Evolutionary conservation across 2,113 vertebrate genomes (phyloP).

Genomic region (Paradoxurus hermaphroditus): DNA sequence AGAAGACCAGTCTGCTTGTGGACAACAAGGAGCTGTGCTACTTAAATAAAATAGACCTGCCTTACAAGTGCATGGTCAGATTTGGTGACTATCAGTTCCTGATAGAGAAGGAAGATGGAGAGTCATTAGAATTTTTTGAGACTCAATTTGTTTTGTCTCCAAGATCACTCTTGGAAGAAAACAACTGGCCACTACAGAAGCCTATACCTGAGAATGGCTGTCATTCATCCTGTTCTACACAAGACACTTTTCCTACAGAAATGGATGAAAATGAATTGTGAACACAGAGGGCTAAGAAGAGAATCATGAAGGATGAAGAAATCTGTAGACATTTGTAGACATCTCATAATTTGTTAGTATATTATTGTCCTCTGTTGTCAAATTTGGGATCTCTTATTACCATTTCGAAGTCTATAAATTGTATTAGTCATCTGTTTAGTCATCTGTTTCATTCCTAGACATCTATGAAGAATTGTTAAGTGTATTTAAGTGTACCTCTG

Average conservation of each 20-base stretch:
- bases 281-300: neutral
- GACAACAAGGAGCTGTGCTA: slow-evolving; percentile 83
- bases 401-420: neutral
- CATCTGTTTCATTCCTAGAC: neutral
- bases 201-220: slow-evolving; percentile 60
- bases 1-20: slow-evolving; percentile 84
- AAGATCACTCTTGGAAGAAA: slow-evolving; percentile 84
- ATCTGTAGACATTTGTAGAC: neutral
- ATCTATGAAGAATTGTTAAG: neutral
- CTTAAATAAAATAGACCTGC: slow-evolving; percentile 89
- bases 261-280: slow-evolving; percentile 82
- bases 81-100: slow-evolving; percentile 92
- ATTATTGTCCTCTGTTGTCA: neutral
- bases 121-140: slow-evolving; percentile 87
- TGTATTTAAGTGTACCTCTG: neutral
- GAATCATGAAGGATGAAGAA: neutral
- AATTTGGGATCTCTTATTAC: neutral
- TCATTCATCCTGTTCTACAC: neutral
- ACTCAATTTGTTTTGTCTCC: slow-evolving; percentile 84
- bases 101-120: slow-evolving; percentile 85
- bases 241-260: slow-evolving; percentile 74
- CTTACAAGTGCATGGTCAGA: slow-evolving; percentile 84
- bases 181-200: slow-evolving; percentile 38
- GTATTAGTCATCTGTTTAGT: neutral
- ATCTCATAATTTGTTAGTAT: neutral